These are phyloP conservation scores for Hyla sarda DNA, from an alignment of 2,113 vertebrate species.

Conservation along the genomic window DNA sequence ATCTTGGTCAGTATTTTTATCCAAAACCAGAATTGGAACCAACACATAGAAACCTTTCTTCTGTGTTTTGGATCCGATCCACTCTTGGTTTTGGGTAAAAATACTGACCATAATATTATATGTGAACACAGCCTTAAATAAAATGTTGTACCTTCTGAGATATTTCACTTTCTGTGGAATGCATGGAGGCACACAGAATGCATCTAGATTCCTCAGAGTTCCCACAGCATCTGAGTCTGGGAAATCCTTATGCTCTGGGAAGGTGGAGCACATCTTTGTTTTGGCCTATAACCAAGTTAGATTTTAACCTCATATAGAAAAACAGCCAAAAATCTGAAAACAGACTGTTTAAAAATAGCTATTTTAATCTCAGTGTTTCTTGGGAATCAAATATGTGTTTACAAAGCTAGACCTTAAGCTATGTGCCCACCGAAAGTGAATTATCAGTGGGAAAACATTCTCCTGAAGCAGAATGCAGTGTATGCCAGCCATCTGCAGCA, in stretches of 20 bases:
- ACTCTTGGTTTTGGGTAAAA: no score
- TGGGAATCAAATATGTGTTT: constrained; percentile 54
- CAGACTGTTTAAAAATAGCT: constrained; percentile 40
- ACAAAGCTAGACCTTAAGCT: constrained; percentile 38
- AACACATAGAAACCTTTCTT: no score
- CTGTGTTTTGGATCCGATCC: no score
- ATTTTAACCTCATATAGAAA: constrained; percentile 47
- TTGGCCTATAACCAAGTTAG: constrained; percentile 51
- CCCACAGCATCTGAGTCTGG: constrained; percentile 56
- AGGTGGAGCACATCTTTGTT: constrained; percentile 56
- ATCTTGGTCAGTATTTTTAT: no score
- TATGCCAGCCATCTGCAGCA: not conserved
- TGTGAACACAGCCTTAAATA: not conserved
- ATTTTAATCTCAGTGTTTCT: constrained; percentile 51
- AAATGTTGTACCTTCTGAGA: not conserved
- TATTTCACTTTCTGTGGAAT: not conserved
- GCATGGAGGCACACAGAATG: not conserved
- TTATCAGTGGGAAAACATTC: constrained; percentile 22
- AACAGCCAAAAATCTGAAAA: constrained; percentile 42
- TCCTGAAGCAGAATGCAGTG: not conserved
- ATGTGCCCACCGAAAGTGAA: constrained; percentile 18
- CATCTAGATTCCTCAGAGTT: constrained; percentile 40
- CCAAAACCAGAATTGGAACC: no score
- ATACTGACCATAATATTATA: no score
- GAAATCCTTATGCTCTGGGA: constrained; percentile 55